A percentile compares a stretch with the other conserved stretches of the same genome.
Conservation (phyloP, 1,140 invertebrate species). For the Orius insidiosus region DNA sequence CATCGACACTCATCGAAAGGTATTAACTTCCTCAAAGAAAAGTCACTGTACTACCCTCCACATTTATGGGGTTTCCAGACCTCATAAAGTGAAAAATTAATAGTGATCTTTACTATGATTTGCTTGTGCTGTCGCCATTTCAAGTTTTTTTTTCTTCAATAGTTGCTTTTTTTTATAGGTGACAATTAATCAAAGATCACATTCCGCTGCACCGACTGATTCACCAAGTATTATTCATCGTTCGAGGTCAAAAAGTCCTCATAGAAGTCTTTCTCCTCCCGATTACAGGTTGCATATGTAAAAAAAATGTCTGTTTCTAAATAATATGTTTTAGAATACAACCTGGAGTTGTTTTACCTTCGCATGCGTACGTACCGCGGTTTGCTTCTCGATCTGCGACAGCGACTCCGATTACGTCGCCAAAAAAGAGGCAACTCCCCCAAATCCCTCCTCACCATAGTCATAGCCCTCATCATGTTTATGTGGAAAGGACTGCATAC, state of each 20-base stretch:
- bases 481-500: too few species aligned
- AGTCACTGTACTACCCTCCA: too few species aligned
- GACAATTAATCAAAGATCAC: constrained; percentile 30
- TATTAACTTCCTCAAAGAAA: constrained; percentile 15
- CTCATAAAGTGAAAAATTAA: not conserved
- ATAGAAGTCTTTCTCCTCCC: constrained; percentile 25
- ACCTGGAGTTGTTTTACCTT: constrained; percentile 8
- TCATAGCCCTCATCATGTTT: constrained; percentile 24
- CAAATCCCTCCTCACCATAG: constrained; percentile 47
- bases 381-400: constrained; percentile 46
- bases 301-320: not conserved
- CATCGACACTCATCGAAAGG: constrained; percentile 14
- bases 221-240: constrained; percentile 29
- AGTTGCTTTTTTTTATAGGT: constrained; percentile 20
- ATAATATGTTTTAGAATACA: constrained; percentile 6
- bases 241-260: constrained; percentile 24
- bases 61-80: too few species aligned
- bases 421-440: constrained; percentile 88
- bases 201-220: constrained; percentile 59
- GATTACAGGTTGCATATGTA: constrained; percentile 22
- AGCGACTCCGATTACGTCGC: constrained; percentile 83
- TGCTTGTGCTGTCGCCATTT: not conserved
- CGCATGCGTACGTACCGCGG: constrained; percentile 23
- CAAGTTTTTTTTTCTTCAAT: not conserved
- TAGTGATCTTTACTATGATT: too few species aligned